Evolutionary conservation across 2,113 vertebrate genomes (phyloP), one percentile per base, ranked within the genome.

Genomic region (Bubo scandiacus): DNA sequence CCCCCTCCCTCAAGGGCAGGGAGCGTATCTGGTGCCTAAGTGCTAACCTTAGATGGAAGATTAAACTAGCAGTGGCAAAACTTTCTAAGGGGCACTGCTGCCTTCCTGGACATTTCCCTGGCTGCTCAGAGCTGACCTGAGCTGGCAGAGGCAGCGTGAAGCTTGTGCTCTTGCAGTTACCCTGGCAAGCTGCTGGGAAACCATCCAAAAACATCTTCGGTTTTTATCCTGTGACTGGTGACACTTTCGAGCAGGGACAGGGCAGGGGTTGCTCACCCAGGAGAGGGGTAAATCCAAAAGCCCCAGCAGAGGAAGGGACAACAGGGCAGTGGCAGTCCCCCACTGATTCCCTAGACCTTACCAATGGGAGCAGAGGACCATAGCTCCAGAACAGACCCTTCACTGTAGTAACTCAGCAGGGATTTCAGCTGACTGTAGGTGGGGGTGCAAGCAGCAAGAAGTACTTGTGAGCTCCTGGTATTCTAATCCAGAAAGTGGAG

Each of bases 31-130:
- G 29, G 17, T 66, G 29, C 23, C 38, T 57, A 38, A 89, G 14
- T 5, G 2, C 40, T 89, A 51, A 61, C n/a, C 36, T 83, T 29
- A n/a, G 21, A 23, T 70, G 13, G 70, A 58, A 74, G 59, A 36
- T 32, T 29, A 51, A 92, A 40, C n/a, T 25, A 43, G 20, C 49
- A 18, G 13, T 61, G 38, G 27, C 34, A 68, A 52, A 92, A 67
- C 30, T 68, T 79, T 1, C 0, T 52, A 22, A 51, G 36, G 19
- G 45, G 12, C 0, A 0, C 38, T 66, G 36, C 52, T 92, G 47
- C 40, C 62, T 1, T 1, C 38, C n/a, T 63, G 71, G 13, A n/a
- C 27, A 19, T 68, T 43, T 79, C 42, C 11, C 51, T 36, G 52
- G 21, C 49, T 87, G 9, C 57, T 87, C 2, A 2, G 18, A 75